These are phyloP conservation scores for Capra hircus DNA, from an alignment of 2,113 vertebrate species.

Conservation along the genomic window DNA sequence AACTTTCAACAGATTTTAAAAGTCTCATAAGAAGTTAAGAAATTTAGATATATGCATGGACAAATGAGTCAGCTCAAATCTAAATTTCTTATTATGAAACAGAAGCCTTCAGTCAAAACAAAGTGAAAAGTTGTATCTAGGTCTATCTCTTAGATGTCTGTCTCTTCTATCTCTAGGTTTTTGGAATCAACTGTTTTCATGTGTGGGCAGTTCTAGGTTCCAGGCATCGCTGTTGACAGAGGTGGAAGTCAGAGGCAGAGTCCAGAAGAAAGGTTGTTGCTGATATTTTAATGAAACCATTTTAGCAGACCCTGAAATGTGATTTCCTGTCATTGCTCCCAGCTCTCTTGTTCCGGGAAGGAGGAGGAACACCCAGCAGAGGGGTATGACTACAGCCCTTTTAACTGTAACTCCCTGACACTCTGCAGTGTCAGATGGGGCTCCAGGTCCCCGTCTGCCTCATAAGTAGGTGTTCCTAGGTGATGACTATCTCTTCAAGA, in stretches of 20 bases:
- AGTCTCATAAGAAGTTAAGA: neutral
- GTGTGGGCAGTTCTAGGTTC: neutral
- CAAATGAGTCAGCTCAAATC: neutral
- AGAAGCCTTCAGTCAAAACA: neutral
- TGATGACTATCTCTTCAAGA: neutral
- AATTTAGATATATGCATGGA: neutral
- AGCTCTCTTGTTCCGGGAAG: neutral
- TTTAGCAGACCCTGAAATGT: neutral
- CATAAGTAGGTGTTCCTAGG: neutral
- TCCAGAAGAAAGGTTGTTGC: neutral
- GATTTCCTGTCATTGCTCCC: neutral
- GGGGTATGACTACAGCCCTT: no score
- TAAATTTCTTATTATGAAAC: neutral
- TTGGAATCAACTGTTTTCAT: neutral
- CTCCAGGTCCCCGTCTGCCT: neutral
- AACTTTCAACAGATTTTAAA: neutral
- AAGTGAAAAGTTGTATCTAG: neutral
- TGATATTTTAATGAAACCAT: neutral
- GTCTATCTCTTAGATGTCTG: accelerated
- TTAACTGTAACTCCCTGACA: neutral
- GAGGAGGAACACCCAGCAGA: neutral
- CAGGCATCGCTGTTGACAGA: neutral
- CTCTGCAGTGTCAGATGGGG: neutral
- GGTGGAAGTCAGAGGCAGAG: neutral
- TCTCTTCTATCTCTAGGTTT: no score